A percentile compares a stretch with the other conserved stretches of the same genome.
Evolutionary conservation across 1,140 invertebrate species (phyloP).

Genomic region (Lysiphlebus fabarum): DNA sequence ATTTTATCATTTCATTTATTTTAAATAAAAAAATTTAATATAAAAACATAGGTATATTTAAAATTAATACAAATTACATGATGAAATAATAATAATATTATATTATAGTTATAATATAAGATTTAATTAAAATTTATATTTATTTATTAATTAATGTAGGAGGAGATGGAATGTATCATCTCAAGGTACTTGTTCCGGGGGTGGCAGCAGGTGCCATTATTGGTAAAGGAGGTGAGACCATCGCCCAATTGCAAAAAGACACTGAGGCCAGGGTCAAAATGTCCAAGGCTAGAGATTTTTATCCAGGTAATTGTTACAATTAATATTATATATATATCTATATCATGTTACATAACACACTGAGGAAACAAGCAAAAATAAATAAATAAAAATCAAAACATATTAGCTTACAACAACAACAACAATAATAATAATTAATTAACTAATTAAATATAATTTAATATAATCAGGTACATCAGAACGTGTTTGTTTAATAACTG

Average conservation of each 20-base stretch:
- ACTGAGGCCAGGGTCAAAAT: constrained; percentile 94
- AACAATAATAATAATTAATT: neutral
- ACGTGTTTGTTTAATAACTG: constrained; percentile 94
- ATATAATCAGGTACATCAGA: constrained; percentile 90
- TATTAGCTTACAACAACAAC: neutral
- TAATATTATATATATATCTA: no score
- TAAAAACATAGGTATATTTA: no score
- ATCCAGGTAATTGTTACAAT: constrained; percentile 74
- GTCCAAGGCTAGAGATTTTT: constrained; percentile 97
- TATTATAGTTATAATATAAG: no score
- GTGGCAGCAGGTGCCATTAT: constrained; percentile 96
- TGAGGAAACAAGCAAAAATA: no score
- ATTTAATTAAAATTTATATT: no score
- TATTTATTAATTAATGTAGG: constrained; percentile 46
- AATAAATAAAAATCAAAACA: neutral
- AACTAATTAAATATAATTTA: constrained; percentile 3
- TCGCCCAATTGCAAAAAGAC: constrained; percentile 94
- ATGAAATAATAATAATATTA: no score
- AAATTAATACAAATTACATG: no score
- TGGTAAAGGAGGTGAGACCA: constrained; percentile 95
- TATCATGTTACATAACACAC: no score
- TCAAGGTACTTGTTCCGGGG: constrained; percentile 94
- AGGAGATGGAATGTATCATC: constrained; percentile 78
- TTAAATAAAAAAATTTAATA: no score
- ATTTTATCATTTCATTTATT: constrained; percentile 1